Base-by-base conservation (phyloP, 2,113 vertebrate genomes). In the Sisor rabdophorus region DNA sequence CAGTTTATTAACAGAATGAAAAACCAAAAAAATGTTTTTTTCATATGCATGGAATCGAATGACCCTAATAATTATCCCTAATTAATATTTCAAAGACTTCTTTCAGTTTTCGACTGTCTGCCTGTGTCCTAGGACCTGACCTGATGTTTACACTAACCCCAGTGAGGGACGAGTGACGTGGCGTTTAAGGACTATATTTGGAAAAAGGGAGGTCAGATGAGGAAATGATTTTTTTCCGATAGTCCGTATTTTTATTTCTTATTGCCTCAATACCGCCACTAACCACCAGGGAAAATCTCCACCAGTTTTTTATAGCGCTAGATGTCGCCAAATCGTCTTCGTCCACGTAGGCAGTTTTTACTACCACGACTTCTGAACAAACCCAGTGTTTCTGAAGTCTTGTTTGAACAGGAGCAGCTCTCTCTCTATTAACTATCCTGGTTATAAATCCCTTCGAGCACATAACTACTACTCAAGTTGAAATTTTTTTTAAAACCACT, bases 181-280 rank as follows among this genome's bases (percentile, higher is more conserved):
- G 91, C 91, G 80, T 76, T 78, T 85, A 69, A 81, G 40, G 78
- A 78, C 89, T 93, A 90, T 89, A 88, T 90, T 91, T 89, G 89
- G 84, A 77, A 81, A 81, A 83, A 85, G 86, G 82, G 81, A 73
- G 80, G 78, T 79, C 81, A 84, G 76, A 54, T 61, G 32, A 67
- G 84, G 81, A 63, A 84, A 30, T 79, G 76, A 67, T 75, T 76
- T 77, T 82, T 85, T 87, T 90, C 89, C 89, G 86, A 6, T 82
- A 32, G 84, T 81, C 19, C 81, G 85, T 84, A 78, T 84, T 75
- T 78, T 69, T 60, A 83, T 84, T 73, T 75, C 77, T 82, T 77
- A 72, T 83, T 83, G 85, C 80, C 82, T 82, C 80, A 83, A 80
- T 83, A 64, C 71, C 40, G 50, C 76, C 47, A 26, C 55, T n/a